phyloP scores from a whole-genome alignment of 2,888 invertebrate species.

The Agrochola lota region DNA sequence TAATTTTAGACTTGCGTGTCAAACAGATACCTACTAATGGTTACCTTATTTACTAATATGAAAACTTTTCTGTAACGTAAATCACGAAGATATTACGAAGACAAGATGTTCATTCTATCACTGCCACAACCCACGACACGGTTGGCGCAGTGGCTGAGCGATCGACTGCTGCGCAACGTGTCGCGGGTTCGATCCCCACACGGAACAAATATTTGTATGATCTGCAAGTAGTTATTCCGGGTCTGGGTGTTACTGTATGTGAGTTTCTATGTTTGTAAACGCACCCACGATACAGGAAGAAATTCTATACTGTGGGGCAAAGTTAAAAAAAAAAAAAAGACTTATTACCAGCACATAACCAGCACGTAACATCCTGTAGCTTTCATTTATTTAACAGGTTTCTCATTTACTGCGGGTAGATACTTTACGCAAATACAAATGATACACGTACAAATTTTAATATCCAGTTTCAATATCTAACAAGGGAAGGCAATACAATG shows the following conservation, averaged over 20 bases:
- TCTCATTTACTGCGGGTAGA: neutral
- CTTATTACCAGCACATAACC: no score
- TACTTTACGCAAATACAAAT: conserved; percentile 8
- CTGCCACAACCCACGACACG: no score
- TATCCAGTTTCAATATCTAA: neutral
- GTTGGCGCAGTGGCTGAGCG: no score
- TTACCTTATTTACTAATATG: neutral
- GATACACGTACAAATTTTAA: conserved; percentile 8
- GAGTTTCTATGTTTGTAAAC: no score
- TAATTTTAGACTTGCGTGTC: conserved; percentile 8
- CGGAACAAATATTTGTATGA: no score
- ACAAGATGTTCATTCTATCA: neutral
- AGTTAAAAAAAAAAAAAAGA: no score
- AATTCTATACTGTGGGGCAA: no score
- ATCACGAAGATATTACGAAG: neutral
- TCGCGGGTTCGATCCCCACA: no score
- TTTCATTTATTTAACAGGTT: neutral
- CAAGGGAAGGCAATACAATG: conserved; percentile 11
- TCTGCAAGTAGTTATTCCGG: no score
- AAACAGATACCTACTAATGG: conserved; percentile 3
- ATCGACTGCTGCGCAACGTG: no score
- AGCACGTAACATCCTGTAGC: neutral
- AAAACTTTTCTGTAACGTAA: neutral
- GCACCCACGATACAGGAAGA: no score
- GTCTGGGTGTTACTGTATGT: no score